Percentiles rank a stretch among this genome's conserved stretches.
These are phyloP conservation scores for Morpho achilles DNA, from an alignment of 2,888 invertebrate genomes.

Conservation along the genomic window DNA sequence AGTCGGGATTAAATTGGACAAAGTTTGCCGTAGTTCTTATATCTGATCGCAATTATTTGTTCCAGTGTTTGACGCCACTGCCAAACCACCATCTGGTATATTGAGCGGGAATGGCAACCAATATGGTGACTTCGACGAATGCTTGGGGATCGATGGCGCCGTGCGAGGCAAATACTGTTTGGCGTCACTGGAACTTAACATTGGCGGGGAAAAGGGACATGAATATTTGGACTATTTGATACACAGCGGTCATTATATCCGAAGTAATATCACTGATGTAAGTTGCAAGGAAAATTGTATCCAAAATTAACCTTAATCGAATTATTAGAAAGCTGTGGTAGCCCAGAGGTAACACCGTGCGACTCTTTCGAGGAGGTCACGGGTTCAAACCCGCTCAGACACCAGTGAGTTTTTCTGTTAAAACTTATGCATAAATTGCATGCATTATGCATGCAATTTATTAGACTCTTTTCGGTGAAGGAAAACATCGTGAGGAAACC, in stretches of 20 bases:
- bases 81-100: constrained; percentile 83
- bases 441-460: too few relatives aligned
- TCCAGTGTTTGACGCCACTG: constrained; percentile 86
- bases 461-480: too few relatives aligned
- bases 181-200: constrained; percentile 72
- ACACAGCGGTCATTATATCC: constrained; percentile 75
- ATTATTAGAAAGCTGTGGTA: too few relatives aligned
- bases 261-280: constrained; percentile 76
- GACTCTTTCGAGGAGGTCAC: too few relatives aligned
- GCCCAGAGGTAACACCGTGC: too few relatives aligned
- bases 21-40: constrained; percentile 18
- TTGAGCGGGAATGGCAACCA: constrained; percentile 85
- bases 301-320: too few relatives aligned
- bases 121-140: constrained; percentile 85
- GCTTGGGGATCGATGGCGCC: constrained; percentile 74
- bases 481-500: too few relatives aligned
- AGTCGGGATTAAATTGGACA: constrained; percentile 26
- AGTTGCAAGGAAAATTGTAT: constrained; percentile 36
- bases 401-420: too few relatives aligned
- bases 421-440: too few relatives aligned
- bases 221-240: constrained; percentile 60
- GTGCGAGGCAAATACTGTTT: constrained; percentile 83
- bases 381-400: too few relatives aligned
- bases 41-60: constrained; percentile 32
- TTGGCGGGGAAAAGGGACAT: constrained; percentile 47